Evolutionary conservation across 1,140 invertebrate species (phyloP).

Genomic region (Prorops nasuta): DNA sequence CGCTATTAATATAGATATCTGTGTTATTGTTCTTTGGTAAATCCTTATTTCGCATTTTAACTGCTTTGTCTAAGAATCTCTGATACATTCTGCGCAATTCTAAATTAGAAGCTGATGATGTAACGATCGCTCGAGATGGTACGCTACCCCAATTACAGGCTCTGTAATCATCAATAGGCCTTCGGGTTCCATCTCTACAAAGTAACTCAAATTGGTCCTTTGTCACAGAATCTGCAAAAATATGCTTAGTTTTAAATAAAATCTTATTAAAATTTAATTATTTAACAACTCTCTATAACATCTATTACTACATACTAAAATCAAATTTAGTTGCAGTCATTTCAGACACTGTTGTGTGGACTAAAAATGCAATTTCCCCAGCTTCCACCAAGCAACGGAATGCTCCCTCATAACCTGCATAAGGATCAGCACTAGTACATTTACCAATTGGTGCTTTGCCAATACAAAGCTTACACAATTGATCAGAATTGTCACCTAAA

Average conservation of each 20-base stretch:
- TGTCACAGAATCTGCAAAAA: conserved; percentile 56
- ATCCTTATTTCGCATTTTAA: conserved; percentile 48
- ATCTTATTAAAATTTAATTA: neutral
- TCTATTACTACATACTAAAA: conserved; percentile 54
- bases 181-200: conserved; percentile 78
- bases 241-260: neutral
- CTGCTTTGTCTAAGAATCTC: conserved; percentile 59
- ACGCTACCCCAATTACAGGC: conserved; percentile 86
- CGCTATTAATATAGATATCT: conserved; percentile 24
- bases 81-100: conserved; percentile 61
- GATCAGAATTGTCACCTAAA: conserved; percentile 73
- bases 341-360: conserved; percentile 80
- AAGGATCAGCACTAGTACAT: conserved; percentile 86
- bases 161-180: conserved; percentile 69
- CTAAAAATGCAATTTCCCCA: conserved; percentile 90
- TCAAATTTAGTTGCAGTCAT: conserved; percentile 62
- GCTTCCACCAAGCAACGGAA: conserved; percentile 82
- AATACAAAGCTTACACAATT: conserved; percentile 81
- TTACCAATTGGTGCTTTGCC: conserved; percentile 73
- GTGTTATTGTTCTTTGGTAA: conserved; percentile 8
- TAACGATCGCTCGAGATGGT: conserved; percentile 84
- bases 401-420: conserved; percentile 87
- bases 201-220: conserved; percentile 80
- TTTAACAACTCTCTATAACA: conserved; percentile 11
- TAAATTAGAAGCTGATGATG: conserved; percentile 72